Evolutionary conservation across 1,140 invertebrate species (phyloP).

Genomic region (Drosophila bocqueti): DNA sequence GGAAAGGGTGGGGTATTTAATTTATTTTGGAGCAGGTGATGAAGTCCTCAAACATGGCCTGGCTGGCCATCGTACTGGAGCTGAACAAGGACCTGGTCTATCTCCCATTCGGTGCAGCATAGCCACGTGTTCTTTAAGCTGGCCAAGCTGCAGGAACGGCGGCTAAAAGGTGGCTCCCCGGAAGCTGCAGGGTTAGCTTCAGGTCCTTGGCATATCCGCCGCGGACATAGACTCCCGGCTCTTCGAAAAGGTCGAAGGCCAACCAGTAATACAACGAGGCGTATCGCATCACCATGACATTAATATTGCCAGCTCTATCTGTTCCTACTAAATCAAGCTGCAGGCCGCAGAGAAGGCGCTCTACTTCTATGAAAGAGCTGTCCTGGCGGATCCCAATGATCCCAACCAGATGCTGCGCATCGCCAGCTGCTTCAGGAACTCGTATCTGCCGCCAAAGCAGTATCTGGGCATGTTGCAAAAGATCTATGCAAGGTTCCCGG

Average conservation of each 20-base stretch:
- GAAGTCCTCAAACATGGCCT: slow-evolving; percentile 91
- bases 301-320: slow-evolving; percentile 95
- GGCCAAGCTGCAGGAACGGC: slow-evolving; percentile 91
- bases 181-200: slow-evolving; percentile 94
- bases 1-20: no score
- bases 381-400: slow-evolving; percentile 94
- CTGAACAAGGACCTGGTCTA: slow-evolving; percentile 97
- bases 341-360: slow-evolving; percentile 95
- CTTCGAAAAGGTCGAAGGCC: slow-evolving; percentile 94
- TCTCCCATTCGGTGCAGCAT: slow-evolving; percentile 85
- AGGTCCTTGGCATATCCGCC: slow-evolving; percentile 89
- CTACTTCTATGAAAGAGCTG: slow-evolving; percentile 94
- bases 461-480: slow-evolving; percentile 93
- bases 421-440: slow-evolving; percentile 92
- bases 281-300: slow-evolving; percentile 96
- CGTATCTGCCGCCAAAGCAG: slow-evolving; percentile 92
- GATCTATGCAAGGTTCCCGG: slow-evolving; percentile 92
- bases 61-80: slow-evolving; percentile 94
- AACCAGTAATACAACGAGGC: slow-evolving; percentile 97
- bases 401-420: slow-evolving; percentile 94
- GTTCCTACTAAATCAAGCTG: slow-evolving; percentile 95
- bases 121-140: slow-evolving; percentile 95
- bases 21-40: slow-evolving; percentile 86
- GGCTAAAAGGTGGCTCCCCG: slow-evolving; percentile 86
- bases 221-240: slow-evolving; percentile 94